A percentile compares a stretch with the other conserved stretches of the same genome.
phyloP scores from a whole-genome alignment of 2,888 invertebrate genomes.

The Trypoxylon attenuatum region DNA sequence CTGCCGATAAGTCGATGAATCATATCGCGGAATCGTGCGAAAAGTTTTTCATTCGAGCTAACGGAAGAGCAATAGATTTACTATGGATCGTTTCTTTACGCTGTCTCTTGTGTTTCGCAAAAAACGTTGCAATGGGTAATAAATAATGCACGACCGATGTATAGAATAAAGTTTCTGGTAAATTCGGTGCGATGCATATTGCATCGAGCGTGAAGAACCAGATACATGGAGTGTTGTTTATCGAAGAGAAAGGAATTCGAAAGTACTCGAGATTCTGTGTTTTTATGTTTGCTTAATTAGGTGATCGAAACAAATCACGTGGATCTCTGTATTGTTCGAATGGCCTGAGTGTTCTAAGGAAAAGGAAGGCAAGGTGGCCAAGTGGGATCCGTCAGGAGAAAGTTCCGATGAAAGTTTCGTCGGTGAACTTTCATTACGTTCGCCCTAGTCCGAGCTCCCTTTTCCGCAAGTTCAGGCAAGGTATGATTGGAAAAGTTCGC shows the following conservation, averaged over 20 bases:
- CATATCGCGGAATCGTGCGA: conserved; percentile 37
- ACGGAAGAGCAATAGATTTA: too few species aligned
- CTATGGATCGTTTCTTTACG: neutral
- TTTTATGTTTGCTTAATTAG: too few species aligned
- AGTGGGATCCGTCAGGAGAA: conserved; percentile 34
- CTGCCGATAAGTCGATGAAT: conserved; percentile 52
- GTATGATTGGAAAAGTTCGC: conserved; percentile 69
- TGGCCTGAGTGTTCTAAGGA: conserved; percentile 13
- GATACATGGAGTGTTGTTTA: neutral
- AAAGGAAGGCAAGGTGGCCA: conserved; percentile 35
- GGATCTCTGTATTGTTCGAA: conserved; percentile 29
- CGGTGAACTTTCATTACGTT: conserved; percentile 63
- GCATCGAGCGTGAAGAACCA: neutral
- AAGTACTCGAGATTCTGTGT: neutral
- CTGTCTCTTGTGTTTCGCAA: neutral
- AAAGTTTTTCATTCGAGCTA: too few species aligned
- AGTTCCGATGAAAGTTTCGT: conserved; percentile 53
- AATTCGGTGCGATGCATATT: neutral
- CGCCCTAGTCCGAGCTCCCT: conserved; percentile 23
- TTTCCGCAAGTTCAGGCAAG: conserved; percentile 36
- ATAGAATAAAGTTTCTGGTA: neutral
- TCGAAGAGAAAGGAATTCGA: neutral
- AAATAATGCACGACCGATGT: neutral
- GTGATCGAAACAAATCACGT: neutral
- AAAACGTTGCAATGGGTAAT: neutral